These are phyloP conservation scores for Scarus forsteni DNA, from an alignment of 2,797 vertebrate genomes.

Conservation along the genomic window DNA sequence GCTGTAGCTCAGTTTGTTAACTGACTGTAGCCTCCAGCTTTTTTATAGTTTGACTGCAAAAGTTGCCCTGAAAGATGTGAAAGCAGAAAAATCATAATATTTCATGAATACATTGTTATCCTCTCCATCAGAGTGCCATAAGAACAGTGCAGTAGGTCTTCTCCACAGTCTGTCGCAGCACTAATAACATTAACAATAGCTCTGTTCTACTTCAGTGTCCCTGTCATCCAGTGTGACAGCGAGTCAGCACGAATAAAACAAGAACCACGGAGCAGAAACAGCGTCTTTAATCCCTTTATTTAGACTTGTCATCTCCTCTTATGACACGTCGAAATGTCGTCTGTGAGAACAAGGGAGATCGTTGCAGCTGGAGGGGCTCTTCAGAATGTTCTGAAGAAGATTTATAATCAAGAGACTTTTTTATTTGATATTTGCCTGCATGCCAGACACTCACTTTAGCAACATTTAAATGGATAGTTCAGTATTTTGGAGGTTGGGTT, in stretches of 20 bases:
- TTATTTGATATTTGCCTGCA: background rate
- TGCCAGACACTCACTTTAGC: no score
- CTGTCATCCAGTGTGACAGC: background rate
- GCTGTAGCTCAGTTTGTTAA: background rate
- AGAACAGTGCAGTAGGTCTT: background rate
- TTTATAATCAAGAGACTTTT: background rate
- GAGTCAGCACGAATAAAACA: background rate
- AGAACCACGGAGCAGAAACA: background rate
- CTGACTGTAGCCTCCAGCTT: conserved; percentile 27
- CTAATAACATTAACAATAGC: background rate
- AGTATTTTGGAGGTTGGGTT: no score
- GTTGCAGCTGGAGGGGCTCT: background rate
- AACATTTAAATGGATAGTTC: no score
- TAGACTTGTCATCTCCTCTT: background rate
- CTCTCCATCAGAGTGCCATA: background rate
- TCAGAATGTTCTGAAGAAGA: background rate
- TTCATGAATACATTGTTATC: background rate
- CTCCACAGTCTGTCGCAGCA: background rate
- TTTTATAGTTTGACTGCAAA: conserved; percentile 11
- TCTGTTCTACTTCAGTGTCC: background rate
- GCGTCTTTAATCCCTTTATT: background rate
- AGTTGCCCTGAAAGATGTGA: conserved; percentile 4
- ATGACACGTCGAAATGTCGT: background rate
- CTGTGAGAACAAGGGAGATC: background rate
- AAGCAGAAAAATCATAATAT: background rate